Percentiles rank a stretch among this genome's conserved stretches.
These are phyloP conservation scores for Scolanthus callimorphus DNA, from an alignment of 92 coral and sea anemone genomes.

Conservation along the genomic window DNA sequence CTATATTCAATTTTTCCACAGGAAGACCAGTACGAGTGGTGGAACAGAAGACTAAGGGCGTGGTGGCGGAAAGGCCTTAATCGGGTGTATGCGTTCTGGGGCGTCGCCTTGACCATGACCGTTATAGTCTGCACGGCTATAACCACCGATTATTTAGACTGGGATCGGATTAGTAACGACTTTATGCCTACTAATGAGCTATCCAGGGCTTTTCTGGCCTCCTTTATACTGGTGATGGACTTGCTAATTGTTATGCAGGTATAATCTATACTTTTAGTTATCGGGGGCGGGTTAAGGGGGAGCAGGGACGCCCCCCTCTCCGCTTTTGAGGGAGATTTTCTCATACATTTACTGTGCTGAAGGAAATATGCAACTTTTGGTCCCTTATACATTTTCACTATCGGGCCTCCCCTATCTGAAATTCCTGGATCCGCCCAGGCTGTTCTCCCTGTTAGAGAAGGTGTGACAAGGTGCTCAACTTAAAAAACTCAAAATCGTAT, in stretches of 20 bases:
- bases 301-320: too few relatives aligned
- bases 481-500: too few relatives aligned
- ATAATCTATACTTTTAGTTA: too few relatives aligned
- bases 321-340: too few relatives aligned
- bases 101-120: constrained; percentile 50
- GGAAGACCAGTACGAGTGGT: constrained; percentile 79
- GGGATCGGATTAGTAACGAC: constrained; percentile 80
- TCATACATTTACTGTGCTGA: too few relatives aligned
- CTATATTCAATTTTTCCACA: constrained; percentile 3
- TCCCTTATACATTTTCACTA: too few relatives aligned
- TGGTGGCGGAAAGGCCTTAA: constrained; percentile 81
- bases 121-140: constrained; percentile 71
- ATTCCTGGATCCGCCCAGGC: too few relatives aligned
- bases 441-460: too few relatives aligned
- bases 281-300: too few relatives aligned
- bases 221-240: constrained; percentile 86
- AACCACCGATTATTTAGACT: constrained; percentile 62
- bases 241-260: constrained; percentile 86
- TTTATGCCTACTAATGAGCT: constrained; percentile 81
- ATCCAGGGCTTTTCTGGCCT: constrained; percentile 75
- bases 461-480: too few relatives aligned
- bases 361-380: too few relatives aligned
- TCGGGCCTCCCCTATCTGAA: too few relatives aligned
- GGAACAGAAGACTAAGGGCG: constrained; percentile 57
- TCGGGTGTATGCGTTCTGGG: constrained; percentile 83